Evolutionary conservation across 1,140 invertebrate genomes (phyloP), one percentile per base, ranked within the genome.

Genomic region (Nephila pilipes): DNA sequence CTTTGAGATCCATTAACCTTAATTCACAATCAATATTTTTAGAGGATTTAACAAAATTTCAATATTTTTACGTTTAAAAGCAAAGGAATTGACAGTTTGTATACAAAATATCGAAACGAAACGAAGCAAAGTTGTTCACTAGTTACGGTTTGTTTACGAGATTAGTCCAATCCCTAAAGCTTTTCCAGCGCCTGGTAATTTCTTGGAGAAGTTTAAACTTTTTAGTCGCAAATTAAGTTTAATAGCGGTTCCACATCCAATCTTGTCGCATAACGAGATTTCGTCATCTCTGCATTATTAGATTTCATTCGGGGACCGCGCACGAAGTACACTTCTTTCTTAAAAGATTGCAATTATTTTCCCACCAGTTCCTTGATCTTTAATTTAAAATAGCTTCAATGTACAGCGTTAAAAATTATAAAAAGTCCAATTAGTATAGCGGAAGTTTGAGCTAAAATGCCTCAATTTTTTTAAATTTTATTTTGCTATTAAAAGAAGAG

Each of bases 161-260:
- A 85, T 85, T 85, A 85, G 55, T 55, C 83, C 3, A 18, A 38
- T 38, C 79, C 79, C 79, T 18, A 20, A 36, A 38, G 46, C 46
- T n/a, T n/a, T 18, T 36, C 38, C 22, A 81, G 36, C 46, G 20
- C 36, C 36, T 25, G 18, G 65, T 75, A 81, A 54, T 54, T 75
- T 81, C 79, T 81, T 18, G 36, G 65, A 75, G 65, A 85, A 55
- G 25, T 85, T 85, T 85, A 85, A 85, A 85, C 83, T 57, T 85
- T 85, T 85, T 85, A 85, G 83, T 58, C 54, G 83, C 25, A 85
- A 85, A 85, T 85, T 85, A 58, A 85, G 55, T 85, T 85, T 85
- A 85, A 85, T 58, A 58, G 46, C 55, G 83, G 55, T n/a, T 54
- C 79, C 25, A 54, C 36, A 54, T 46, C 79, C 79, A 81, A 81